Conservation (phyloP, 2,113 vertebrate genomes). For the Hymenochirus boettgeri region DNA sequence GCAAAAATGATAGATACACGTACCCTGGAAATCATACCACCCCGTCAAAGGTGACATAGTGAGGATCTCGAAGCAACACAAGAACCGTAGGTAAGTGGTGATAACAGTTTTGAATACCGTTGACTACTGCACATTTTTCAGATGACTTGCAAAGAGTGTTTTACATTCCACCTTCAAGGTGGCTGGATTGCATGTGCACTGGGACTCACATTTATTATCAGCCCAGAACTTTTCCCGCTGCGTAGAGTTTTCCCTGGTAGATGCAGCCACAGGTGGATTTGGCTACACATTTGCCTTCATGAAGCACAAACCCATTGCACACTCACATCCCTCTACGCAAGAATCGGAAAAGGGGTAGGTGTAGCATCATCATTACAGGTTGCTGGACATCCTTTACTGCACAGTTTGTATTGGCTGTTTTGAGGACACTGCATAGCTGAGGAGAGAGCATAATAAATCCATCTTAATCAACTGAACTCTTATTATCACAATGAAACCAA, state of each 20-base stretch:
- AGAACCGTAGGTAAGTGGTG: conserved; percentile 52
- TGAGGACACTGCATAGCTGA: conserved; percentile 51
- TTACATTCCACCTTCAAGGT: conserved; percentile 49
- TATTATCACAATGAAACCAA: too few species aligned
- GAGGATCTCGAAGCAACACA: conserved; percentile 62
- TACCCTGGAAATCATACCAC: conserved; percentile 60
- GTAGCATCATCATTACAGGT: conserved; percentile 56
- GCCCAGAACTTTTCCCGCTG: conserved; percentile 57
- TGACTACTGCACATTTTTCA: conserved; percentile 52
- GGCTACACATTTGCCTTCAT: conserved; percentile 54
- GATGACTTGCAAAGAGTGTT: conserved; percentile 46
- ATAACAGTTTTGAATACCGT: conserved; percentile 61
- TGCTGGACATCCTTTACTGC: conserved; percentile 59
- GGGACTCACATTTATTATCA: conserved; percentile 49
- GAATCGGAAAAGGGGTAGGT: conserved; percentile 48
- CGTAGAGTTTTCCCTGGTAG: conserved; percentile 54
- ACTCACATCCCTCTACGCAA: conserved; percentile 64
- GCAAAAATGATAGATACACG: conserved; percentile 62
- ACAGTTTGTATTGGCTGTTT: conserved; percentile 63
- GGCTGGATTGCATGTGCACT: conserved; percentile 51
- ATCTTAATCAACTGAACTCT: too few species aligned
- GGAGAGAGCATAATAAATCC: background rate
- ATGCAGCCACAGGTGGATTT: conserved; percentile 57
- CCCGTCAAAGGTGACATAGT: conserved; percentile 64
- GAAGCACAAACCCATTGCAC: conserved; percentile 56